These are phyloP conservation scores for Hypercompe scribonia DNA, from an alignment of 2,888 invertebrate genomes.

Conservation along the genomic window DNA sequence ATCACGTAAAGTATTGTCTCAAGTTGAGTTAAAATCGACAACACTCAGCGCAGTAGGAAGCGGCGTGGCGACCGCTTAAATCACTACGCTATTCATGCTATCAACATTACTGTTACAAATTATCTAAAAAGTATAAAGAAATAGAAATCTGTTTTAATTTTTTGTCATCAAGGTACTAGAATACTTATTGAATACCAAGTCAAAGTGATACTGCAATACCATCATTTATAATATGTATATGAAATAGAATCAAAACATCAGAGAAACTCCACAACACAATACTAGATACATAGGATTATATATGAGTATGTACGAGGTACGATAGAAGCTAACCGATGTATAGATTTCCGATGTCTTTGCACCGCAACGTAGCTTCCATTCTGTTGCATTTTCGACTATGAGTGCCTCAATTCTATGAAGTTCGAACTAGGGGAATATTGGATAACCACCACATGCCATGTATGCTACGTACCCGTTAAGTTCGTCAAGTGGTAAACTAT, in stretches of 20 bases:
- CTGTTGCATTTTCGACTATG: background rate
- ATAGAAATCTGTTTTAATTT: too few species aligned
- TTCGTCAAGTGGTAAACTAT: background rate
- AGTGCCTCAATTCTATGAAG: background rate
- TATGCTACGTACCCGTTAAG: background rate
- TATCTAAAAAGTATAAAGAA: too few species aligned
- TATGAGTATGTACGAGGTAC: background rate
- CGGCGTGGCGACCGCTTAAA: too few species aligned
- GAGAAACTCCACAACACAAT: background rate
- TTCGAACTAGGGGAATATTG: slow-evolving; percentile 1
- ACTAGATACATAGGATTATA: background rate
- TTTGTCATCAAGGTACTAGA: background rate
- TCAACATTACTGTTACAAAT: background rate
- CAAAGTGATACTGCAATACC: background rate
- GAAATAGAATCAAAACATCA: background rate
- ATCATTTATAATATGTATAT: background rate
- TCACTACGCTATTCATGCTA: too few species aligned
- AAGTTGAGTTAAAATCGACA: too few species aligned
- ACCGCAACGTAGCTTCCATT: background rate
- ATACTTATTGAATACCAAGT: background rate
- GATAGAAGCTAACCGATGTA: background rate
- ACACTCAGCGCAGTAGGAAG: too few species aligned
- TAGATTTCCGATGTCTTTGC: background rate
- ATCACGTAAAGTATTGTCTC: too few species aligned
- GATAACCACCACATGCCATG: background rate